Evolutionary conservation across 1,140 invertebrate species (phyloP), one percentile per base, ranked within the genome.

Genomic region (Pararge aegeria): DNA sequence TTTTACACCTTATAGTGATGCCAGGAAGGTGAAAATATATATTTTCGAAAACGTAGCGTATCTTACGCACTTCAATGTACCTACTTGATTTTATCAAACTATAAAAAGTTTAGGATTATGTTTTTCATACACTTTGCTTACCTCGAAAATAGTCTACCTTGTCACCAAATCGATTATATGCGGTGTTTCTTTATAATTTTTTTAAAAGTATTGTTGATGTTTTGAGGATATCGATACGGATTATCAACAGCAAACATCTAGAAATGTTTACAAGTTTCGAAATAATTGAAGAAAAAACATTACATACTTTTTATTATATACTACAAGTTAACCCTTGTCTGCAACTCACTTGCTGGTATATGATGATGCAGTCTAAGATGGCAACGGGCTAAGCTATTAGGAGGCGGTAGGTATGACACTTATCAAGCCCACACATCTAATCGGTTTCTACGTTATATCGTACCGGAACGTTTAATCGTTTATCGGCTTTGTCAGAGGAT

Each of bases 201-300:
- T 46, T 58, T 58, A 38, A 34, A 20, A 34, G n/a, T 42, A 53
- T 48, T 59, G 49, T 59, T 46, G 50, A 46, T 50, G 46, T 37
- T 44, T 46, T 20, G 18, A 20, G 18, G 40, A 49, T 40, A 59
- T 59, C 57, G 57, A 59, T 59, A 53, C 42, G 57, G 50, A 53
- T 59, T 46, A 53, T 27, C 40, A 20, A 1, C 13, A 46, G 0
- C 1, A 46, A 21, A 46, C 13, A 3, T 16, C 6, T 16, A 16
- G n/a, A 42, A 42, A 42, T n/a, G 3, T 38, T 7, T 24, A 27
- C 27, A 5, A 9, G 10, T 27, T 4, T 24, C 5, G 10, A 27
- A 27, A 27, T n/a, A n/a, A n/a, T n/a, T n/a, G n/a, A n/a, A n/a
- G n/a, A n/a, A n/a, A n/a, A n/a, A n/a, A n/a, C n/a, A n/a, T n/a